A percentile compares a stretch with the other conserved stretches of the same genome.
phyloP scores from a whole-genome alignment of 2,113 vertebrate species.

The Oplegnathus fasciatus region DNA sequence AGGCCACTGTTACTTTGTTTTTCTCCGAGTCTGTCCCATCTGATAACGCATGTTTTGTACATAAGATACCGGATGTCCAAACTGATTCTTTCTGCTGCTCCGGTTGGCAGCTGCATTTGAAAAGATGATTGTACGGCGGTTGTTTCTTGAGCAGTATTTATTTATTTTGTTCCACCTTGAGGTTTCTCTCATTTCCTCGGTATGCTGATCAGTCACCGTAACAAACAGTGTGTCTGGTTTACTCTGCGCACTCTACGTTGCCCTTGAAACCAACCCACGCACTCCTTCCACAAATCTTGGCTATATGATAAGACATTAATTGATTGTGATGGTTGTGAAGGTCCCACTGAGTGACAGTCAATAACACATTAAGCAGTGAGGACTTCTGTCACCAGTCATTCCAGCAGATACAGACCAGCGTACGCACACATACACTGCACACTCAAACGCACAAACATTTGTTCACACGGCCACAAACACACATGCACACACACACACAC shows the following conservation, averaged over 20 bases:
- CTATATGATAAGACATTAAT: conserved; percentile 65
- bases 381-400: conserved; percentile 59
- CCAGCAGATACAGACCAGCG: conserved; percentile 18
- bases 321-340: conserved; percentile 69
- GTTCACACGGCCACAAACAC: conserved; percentile 6
- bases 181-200: not conserved
- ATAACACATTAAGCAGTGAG: conserved; percentile 52
- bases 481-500: not conserved
- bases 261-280: conserved; percentile 60
- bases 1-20: not conserved
- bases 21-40: not conserved
- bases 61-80: not conserved
- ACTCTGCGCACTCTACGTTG: conserved; percentile 20
- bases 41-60: not conserved
- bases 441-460: conserved; percentile 17
- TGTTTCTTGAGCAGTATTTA: not conserved
- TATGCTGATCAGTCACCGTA: not conserved
- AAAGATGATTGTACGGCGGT: no score
- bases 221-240: not conserved
- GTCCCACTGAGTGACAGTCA: conserved; percentile 65
- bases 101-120: not conserved
- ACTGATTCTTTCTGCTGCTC: not conserved
- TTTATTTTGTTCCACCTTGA: not conserved
- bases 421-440: not conserved
- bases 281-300: conserved; percentile 28